Percentiles rank a stretch among this genome's conserved stretches.
phyloP scores from a whole-genome alignment of 2,888 invertebrate genomes.

The Lochmaea capreae region DNA sequence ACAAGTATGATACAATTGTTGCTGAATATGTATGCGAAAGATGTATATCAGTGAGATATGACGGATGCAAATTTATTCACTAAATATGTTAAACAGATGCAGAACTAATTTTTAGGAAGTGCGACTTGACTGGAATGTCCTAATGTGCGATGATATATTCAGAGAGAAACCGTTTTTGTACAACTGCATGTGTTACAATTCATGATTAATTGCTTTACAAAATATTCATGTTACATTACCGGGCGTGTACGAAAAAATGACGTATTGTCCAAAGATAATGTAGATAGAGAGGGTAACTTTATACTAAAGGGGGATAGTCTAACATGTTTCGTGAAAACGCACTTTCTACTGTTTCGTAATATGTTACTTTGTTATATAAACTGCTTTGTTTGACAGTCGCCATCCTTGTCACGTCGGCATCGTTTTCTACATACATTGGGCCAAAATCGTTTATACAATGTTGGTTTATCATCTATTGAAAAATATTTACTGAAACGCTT shows the following conservation, averaged over 20 bases:
- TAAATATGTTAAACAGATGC: slow-evolving; percentile 21
- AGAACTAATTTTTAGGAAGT: slow-evolving; percentile 10
- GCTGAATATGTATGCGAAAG: slow-evolving; percentile 32
- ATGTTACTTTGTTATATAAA: no score
- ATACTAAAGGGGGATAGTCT: no score
- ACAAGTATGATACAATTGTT: slow-evolving; percentile 26
- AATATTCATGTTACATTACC: background rate
- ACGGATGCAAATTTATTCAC: slow-evolving; percentile 29
- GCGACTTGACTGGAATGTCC: slow-evolving; percentile 14
- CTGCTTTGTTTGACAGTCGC: no score
- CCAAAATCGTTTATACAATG: no score
- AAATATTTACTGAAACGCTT: no score
- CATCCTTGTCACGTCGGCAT: no score
- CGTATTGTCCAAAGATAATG: background rate
- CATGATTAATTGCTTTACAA: background rate
- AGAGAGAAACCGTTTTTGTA: background rate
- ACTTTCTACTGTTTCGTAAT: no score
- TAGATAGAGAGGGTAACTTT: no score
- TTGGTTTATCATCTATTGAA: no score
- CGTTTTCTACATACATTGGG: no score
- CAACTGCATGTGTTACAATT: slow-evolving; percentile 1
- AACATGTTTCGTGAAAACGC: no score
- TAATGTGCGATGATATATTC: slow-evolving; percentile 10
- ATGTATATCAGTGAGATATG: slow-evolving; percentile 33
- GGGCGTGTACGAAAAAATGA: background rate